Conservation (phyloP, 2,888 invertebrate species). For the Clusia tigrina region DNA sequence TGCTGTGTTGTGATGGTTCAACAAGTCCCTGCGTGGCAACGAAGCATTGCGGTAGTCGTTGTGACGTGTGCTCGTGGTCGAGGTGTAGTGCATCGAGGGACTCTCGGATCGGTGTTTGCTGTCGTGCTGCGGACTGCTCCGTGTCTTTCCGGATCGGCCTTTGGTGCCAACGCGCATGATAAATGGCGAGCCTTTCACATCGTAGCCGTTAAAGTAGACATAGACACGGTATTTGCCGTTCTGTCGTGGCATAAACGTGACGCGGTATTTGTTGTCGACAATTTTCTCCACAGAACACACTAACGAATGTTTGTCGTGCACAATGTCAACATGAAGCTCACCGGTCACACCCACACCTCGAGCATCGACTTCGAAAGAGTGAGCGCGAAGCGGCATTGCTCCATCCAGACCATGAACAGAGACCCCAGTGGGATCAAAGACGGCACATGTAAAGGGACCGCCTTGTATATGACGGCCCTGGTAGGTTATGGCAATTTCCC, state of each 20-base stretch:
- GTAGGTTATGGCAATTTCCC: constrained; percentile 95
- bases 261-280: constrained; percentile 77
- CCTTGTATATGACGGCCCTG: constrained; percentile 96
- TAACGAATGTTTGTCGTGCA: constrained; percentile 85
- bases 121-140: constrained; percentile 68
- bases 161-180: constrained; percentile 85
- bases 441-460: constrained; percentile 95
- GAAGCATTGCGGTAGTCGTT: constrained; percentile 59
- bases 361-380: constrained; percentile 83
- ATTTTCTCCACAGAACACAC: constrained; percentile 84
- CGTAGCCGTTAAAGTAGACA: constrained; percentile 92
- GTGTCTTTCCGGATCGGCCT: constrained; percentile 68
- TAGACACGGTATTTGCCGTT: constrained; percentile 84
- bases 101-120: constrained; percentile 65
- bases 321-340: constrained; percentile 87
- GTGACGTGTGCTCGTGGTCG: constrained; percentile 57
- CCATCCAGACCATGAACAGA: constrained; percentile 82
- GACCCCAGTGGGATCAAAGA: constrained; percentile 92
- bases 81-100: constrained; percentile 64
- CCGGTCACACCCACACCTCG: constrained; percentile 84
- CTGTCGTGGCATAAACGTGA: constrained; percentile 81
- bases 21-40: constrained; percentile 49
- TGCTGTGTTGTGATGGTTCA: constrained; percentile 45
- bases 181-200: constrained; percentile 84
- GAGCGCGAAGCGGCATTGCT: constrained; percentile 84